phyloP scores from a whole-genome alignment of 2,888 invertebrate species.

The Apotomis betuletana region DNA sequence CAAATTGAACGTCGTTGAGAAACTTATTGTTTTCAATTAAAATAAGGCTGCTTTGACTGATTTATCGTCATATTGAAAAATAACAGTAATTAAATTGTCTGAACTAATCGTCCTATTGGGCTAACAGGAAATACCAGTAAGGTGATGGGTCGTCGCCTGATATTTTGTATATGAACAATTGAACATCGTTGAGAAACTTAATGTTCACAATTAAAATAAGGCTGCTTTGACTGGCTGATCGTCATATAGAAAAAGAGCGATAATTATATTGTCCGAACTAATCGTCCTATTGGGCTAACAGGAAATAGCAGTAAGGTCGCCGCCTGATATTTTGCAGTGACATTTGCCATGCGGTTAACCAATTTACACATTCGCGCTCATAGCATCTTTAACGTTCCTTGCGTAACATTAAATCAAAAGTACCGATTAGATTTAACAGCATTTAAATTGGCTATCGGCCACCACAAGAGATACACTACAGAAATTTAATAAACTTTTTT shows the following conservation, averaged over 20 bases:
- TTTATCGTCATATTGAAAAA: too few relatives aligned
- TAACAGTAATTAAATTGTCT: not conserved
- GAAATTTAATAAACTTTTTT: too few relatives aligned
- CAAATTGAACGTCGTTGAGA: too few relatives aligned
- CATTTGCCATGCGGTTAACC: slow-evolving; percentile 70
- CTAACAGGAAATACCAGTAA: slow-evolving; percentile 49
- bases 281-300: not conserved
- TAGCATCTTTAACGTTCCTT: slow-evolving; percentile 59
- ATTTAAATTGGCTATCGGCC: too few relatives aligned
- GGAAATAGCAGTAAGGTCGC: slow-evolving; percentile 60
- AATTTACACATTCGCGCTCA: slow-evolving; percentile 60
- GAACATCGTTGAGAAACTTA: too few relatives aligned
- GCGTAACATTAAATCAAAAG: slow-evolving; percentile 62
- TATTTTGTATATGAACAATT: slow-evolving; percentile 60
- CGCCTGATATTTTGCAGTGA: slow-evolving; percentile 74
- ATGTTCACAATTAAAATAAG: too few relatives aligned
- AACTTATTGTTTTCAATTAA: too few relatives aligned
- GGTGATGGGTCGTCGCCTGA: slow-evolving; percentile 63
- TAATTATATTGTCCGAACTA: not conserved
- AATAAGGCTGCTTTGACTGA: too few relatives aligned
- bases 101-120: not conserved
- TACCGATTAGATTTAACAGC: too few relatives aligned
- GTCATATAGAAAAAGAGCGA: too few relatives aligned
- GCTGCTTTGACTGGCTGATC: too few relatives aligned
- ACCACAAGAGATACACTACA: too few relatives aligned